Conservation (phyloP, 2,113 vertebrate genomes). For the Tor tambroides region DNA sequence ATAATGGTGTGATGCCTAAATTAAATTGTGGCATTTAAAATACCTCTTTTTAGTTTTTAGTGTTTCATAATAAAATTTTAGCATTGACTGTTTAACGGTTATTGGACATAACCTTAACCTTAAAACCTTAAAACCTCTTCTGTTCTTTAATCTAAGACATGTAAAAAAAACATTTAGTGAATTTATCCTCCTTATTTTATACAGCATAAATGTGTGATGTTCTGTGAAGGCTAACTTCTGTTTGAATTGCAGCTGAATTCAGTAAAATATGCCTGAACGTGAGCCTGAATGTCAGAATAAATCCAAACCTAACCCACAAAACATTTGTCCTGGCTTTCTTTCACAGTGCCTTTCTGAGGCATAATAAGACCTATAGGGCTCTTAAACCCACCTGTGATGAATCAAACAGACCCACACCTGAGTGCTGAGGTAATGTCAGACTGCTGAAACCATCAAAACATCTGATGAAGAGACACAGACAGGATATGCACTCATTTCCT, state of each 20-base stretch:
- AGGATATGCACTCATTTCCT: constrained; percentile 47
- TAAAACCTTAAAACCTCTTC: not conserved
- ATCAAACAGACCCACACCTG: constrained; percentile 30
- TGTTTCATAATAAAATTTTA: not conserved
- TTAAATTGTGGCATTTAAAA: not conserved
- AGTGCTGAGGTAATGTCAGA: constrained; percentile 45
- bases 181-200: no score
- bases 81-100: not conserved
- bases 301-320: constrained; percentile 61
- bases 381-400: constrained; percentile 23
- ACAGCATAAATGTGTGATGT: constrained; percentile 56
- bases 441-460: constrained; percentile 46
- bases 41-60: not conserved
- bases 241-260: constrained; percentile 51
- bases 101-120: not conserved
- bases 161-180: no score
- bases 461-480: constrained; percentile 31
- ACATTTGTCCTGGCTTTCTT: constrained; percentile 18
- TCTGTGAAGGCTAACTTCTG: constrained; percentile 46
- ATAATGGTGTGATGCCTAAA: not conserved
- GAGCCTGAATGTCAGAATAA: constrained; percentile 89
- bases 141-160: not conserved
- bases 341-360: not conserved
- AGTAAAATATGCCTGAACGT: constrained; percentile 51
- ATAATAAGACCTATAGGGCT: constrained; percentile 27